Evolutionary conservation across 2,888 invertebrate species (phyloP), one percentile per base, ranked within the genome.

Genomic region (Polydrusus cervinus): DNA sequence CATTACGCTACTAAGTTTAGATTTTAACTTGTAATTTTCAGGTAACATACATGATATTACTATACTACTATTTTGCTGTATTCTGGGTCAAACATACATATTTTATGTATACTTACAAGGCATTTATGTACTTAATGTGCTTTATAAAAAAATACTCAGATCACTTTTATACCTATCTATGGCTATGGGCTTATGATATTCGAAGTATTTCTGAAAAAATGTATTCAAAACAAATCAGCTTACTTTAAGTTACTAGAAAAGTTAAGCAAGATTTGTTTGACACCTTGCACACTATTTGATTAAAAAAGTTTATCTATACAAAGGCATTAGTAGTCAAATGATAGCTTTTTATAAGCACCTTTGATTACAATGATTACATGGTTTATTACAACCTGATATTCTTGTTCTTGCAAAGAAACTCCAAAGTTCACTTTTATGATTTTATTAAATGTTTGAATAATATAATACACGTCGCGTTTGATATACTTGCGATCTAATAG

Each of bases 51-150:
- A 69, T 34, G 69, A 47, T 68, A 60, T 60, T 60, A 47, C 49
- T 57, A 45, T 60, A 30, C 34, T 20, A 38, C 53, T 53, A 66
- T 51, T 25, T 25, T 5, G 20, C 66, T 16, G 7, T 69, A 69
- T 69, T 69, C 60, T 69, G 38, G 69, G 69, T 69, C 69, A 69
- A 45, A 34, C 47, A 64, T 64, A 64, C 34, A 64, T 47, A 64
- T 64, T 49, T 64, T 49, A 64, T 64, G 49, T 13, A 10, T 49
- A 64, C 49, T 64, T 64, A 47, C 49, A 64, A 49, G 64, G 64
- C 49, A 64, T 64, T 49, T 64, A 49, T n/a, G 49, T 34, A 64
- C 49, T 30, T 30, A 16, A 13, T 30, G 49, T 49, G 45, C 25
- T 30, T 64, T 64, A 64, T 30, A 10, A 49, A 49, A 49, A 47